phyloP scores from a whole-genome alignment of 2,113 vertebrate genomes.

The Dicerorhinus sumatrensis region DNA sequence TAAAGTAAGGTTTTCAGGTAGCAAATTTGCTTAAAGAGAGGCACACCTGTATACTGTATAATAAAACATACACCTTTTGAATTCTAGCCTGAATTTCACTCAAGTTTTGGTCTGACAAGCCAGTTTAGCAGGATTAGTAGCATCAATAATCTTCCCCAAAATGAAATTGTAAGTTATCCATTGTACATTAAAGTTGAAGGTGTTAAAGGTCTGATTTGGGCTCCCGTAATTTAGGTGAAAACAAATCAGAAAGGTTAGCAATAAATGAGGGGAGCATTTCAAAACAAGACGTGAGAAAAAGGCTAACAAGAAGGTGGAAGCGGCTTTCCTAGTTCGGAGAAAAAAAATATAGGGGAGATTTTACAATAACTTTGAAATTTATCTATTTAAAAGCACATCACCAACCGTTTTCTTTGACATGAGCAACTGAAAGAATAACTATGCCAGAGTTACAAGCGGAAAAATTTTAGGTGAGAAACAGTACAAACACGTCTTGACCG shows the following conservation, averaged over 20 bases:
- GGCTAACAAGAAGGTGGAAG: not conserved
- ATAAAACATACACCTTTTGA: not conserved
- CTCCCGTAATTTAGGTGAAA: not conserved
- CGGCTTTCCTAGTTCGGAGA: not conserved
- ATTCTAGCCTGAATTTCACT: conserved; percentile 28
- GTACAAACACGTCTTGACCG: not conserved
- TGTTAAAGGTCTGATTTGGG: not conserved
- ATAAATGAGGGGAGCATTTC: conserved; percentile 12
- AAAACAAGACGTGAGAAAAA: not conserved
- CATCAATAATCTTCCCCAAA: not conserved
- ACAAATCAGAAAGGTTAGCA: conserved; percentile 8
- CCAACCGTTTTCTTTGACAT: not conserved
- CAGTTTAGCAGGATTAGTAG: not conserved
- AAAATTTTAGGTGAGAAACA: not conserved
- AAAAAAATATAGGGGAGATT: not conserved
- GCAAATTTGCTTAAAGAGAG: conserved; percentile 23
- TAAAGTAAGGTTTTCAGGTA: not conserved
- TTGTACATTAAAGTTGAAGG: not conserved
- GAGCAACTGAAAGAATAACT: not conserved
- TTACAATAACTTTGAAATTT: not conserved
- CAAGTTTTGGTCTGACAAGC: not conserved
- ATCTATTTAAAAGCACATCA: conserved; percentile 3
- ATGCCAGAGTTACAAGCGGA: not conserved
- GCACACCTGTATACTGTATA: not conserved
- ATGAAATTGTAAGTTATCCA: not conserved